Base-by-base conservation (phyloP, 92 coral and sea anemone species). In the Parazoanthus darwini region DNA sequence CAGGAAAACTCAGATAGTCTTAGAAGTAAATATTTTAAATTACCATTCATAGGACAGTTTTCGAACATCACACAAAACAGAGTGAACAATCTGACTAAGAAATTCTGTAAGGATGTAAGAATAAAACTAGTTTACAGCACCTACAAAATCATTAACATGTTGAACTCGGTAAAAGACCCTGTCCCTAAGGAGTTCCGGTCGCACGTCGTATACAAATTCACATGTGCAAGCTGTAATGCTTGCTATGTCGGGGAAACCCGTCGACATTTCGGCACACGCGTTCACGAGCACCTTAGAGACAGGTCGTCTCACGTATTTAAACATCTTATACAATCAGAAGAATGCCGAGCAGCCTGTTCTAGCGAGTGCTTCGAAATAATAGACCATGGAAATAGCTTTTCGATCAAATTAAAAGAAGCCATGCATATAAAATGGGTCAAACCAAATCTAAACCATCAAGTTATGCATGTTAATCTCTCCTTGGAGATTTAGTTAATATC, bases 171-270 rank as follows among this genome's bases (percentile, higher is more conserved):
- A 75, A 89, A 89, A 80, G 91, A 89, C 82, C 72, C 77, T 25
- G 76, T 89, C 91, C 91, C 85, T 37, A 82, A 74, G 82, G 84
- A 89, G 48, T 79, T 88, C 37, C 80, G 90, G 26, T 88, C 86
- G 74, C 90, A 82, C 46, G 33, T 29, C 33, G 33, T 29, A 29
- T 29, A 29, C 33, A 29, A 29, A 29, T 29, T 29, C 33, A 29
- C 33, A 29, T 29, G 33, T 29, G 33, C 33, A 0, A 29, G 33
- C 33, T 29, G 33, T 29, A 29, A 29, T 29, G 33, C 33, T 29
- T 29, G 33, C 33, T 29, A 29, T 29, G 33, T 29, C 33, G 33
- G 33, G 33, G 67, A 86, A 72, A 86, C 81, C 81, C 80, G 81
- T 22, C 51, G 82, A 33, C 88, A 86, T 86, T 86, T 86, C 38